Evolutionary conservation across 2,113 vertebrate genomes (phyloP).

Genomic region (Tragelaphus buxtoni): DNA sequence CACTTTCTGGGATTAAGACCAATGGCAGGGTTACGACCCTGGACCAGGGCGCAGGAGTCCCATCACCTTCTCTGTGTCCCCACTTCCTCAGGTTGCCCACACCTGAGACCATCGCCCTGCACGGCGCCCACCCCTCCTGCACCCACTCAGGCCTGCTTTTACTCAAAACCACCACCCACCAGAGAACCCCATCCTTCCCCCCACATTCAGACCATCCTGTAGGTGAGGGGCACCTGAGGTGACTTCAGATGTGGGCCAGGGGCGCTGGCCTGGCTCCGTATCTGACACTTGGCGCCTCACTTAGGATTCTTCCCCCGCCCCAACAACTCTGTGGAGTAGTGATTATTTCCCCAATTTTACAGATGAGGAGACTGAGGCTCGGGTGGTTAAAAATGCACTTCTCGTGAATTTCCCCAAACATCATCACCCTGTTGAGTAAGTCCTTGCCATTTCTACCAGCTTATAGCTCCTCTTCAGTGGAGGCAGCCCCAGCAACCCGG

Average conservation of each 20-base stretch:
- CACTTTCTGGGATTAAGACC: not conserved
- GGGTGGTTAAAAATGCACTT: not conserved
- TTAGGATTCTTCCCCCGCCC: accelerated
- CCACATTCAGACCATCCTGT: not conserved
- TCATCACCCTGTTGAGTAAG: not conserved
- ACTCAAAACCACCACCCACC: not conserved
- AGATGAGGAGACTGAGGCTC: not conserved
- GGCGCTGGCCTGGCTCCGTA: accelerated
- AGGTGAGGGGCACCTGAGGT: not conserved
- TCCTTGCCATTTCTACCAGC: no score
- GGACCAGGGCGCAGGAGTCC: not conserved
- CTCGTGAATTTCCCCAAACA: not conserved
- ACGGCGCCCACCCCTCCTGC: accelerated
- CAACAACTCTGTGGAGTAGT: not conserved
- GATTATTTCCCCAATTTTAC: not conserved
- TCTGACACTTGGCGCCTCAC: accelerated
- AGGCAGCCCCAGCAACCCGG: accelerated
- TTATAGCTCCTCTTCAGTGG: accelerated
- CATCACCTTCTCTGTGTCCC: not conserved
- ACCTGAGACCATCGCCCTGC: accelerated
- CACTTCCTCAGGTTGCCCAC: not conserved
- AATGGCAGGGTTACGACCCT: accelerated
- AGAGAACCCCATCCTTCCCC: not conserved
- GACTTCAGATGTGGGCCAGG: not conserved
- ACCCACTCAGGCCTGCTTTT: not conserved